A percentile compares a stretch with the other conserved stretches of the same genome.
Evolutionary conservation across 1,140 invertebrate genomes (phyloP).

Genomic region (Aphidius ervi): DNA sequence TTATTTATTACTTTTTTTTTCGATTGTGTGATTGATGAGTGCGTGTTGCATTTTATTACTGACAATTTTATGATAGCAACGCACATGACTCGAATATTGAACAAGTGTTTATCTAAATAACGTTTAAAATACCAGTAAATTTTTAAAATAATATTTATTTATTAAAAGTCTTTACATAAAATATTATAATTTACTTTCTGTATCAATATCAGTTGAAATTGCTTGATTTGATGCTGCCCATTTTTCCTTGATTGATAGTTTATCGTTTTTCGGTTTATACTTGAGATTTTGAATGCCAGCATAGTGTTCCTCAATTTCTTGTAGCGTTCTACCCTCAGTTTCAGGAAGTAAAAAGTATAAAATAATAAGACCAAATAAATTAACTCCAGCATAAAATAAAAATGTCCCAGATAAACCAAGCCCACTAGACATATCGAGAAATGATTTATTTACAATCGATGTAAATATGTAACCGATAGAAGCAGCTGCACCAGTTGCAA

Average conservation of each 20-base stretch:
- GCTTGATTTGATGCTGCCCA: slow-evolving; percentile 45
- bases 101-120: no score
- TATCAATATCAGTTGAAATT: slow-evolving; percentile 36
- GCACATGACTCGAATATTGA: no score
- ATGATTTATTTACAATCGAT: slow-evolving; percentile 69
- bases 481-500: slow-evolving; percentile 65
- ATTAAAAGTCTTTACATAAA: no score
- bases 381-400: slow-evolving; percentile 61
- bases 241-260: slow-evolving; percentile 39
- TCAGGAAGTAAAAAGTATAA: slow-evolving; percentile 65
- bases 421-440: slow-evolving; percentile 59
- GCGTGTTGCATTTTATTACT: no score
- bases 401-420: slow-evolving; percentile 66
- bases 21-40: no score
- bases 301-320: slow-evolving; percentile 69
- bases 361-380: slow-evolving; percentile 60
- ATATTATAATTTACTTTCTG: slow-evolving; percentile 43
- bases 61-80: no score
- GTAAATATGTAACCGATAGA: slow-evolving; percentile 68
- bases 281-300: slow-evolving; percentile 56
- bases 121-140: no score
- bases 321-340: slow-evolving; percentile 77
- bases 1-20: no score
- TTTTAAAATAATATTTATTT: no score
- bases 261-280: slow-evolving; percentile 36